phyloP scores from a whole-genome alignment of 2,888 invertebrate genomes.

The Nysson spinosus region DNA sequence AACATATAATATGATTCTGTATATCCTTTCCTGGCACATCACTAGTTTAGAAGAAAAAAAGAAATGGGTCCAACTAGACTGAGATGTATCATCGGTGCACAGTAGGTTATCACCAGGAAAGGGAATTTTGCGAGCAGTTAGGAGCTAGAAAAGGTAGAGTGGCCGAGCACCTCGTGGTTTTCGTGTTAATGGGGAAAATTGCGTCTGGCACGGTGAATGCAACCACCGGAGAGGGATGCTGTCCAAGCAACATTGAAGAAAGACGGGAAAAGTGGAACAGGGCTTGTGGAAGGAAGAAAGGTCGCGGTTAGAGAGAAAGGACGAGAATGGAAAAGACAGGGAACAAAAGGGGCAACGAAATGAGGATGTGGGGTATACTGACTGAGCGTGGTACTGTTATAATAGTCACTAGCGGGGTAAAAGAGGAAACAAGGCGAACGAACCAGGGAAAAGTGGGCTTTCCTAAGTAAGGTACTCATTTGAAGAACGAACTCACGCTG shows the following conservation, averaged over 20 bases:
- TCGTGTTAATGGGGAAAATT: conserved; percentile 38
- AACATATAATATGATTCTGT: too few relatives aligned
- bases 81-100: conserved; percentile 53
- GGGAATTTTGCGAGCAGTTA: conserved; percentile 44
- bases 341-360: conserved; percentile 6
- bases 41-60: conserved; percentile 25
- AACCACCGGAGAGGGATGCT: not conserved
- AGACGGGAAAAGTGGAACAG: not conserved
- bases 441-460: conserved; percentile 32
- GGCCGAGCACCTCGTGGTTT: conserved; percentile 22
- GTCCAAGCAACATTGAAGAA: not conserved
- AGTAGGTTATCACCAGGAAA: conserved; percentile 44
- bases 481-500: conserved; percentile 44
- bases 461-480: conserved; percentile 50
- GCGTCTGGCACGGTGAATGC: conserved; percentile 16
- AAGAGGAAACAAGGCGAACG: conserved; percentile 14
- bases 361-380: not conserved
- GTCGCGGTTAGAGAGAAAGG: too few relatives aligned
- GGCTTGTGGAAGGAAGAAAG: not conserved
- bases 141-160: conserved; percentile 10
- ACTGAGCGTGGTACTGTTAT: conserved; percentile 19
- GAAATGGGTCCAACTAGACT: conserved; percentile 11
- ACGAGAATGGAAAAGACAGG: conserved; percentile 5
- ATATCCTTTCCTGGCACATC: too few relatives aligned
- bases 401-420: conserved; percentile 22